Evolutionary conservation across 2,113 vertebrate genomes (phyloP).

Genomic region (Ariopsis seemanni): DNA sequence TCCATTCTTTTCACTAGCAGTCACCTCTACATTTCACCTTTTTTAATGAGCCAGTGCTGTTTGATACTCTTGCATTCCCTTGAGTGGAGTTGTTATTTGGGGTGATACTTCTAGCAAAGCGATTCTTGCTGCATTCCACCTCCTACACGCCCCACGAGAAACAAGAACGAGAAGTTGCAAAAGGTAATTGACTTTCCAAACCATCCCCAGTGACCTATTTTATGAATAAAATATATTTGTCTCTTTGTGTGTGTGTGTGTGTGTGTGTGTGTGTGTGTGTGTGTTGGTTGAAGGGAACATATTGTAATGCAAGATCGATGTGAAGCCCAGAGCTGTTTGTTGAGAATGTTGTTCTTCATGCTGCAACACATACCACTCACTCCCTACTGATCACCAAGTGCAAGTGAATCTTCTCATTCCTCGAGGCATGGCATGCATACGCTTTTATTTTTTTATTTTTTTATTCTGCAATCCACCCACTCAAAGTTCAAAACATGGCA

Average conservation of each 20-base stretch:
- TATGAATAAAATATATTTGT: slow-evolving; percentile 37
- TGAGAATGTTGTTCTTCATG: slow-evolving; percentile 11
- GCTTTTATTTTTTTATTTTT: background rate
- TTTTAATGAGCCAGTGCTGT: background rate
- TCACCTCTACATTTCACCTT: background rate
- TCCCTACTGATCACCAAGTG: background rate
- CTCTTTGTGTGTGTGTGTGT: background rate
- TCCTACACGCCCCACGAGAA: slow-evolving; percentile 16
- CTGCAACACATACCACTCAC: background rate
- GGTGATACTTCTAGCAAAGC: slow-evolving; percentile 21
- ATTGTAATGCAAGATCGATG: slow-evolving; percentile 7
- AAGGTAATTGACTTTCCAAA: slow-evolving; percentile 31
- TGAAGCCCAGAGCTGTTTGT: slow-evolving; percentile 12
- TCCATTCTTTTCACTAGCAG: background rate
- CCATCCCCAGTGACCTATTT: background rate
- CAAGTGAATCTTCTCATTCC: slow-evolving; percentile 11
- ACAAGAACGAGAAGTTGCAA: background rate
- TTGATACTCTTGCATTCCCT: background rate
- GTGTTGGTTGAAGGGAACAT: background rate
- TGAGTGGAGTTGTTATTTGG: background rate
- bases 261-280: background rate
- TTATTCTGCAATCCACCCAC: background rate
- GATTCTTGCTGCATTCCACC: slow-evolving; percentile 3
- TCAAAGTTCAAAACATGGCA: slow-evolving; percentile 1
- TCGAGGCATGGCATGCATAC: background rate